Percentiles rank a stretch among this genome's conserved stretches.
Evolutionary conservation across 2,888 invertebrate genomes (phyloP).

Genomic region (Tipula vernalis): DNA sequence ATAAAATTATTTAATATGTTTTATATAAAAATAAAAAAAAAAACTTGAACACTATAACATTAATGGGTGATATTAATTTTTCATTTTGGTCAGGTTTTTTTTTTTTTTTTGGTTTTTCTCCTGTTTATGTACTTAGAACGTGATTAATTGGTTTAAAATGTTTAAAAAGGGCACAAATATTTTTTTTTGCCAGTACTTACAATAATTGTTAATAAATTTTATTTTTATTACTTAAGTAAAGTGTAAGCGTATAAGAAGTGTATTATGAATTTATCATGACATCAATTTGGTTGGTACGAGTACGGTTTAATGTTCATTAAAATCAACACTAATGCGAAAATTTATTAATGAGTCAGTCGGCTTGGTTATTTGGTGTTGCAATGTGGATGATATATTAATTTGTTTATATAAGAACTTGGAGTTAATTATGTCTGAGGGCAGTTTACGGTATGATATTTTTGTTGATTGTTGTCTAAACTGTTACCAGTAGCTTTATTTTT

Average conservation of each 20-base stretch:
- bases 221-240: neutral
- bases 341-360: neutral
- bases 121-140: too few relatives aligned
- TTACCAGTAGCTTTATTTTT: neutral
- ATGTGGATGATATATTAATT: neutral
- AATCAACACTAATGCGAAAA: neutral
- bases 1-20: neutral
- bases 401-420: neutral
- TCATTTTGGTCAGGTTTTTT: neutral
- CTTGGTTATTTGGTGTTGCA: neutral
- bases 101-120: neutral
- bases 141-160: neutral
- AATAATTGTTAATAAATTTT: neutral
- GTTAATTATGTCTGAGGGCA: neutral
- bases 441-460: neutral
- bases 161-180: neutral
- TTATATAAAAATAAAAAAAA: neutral
- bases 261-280: neutral
- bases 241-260: neutral
- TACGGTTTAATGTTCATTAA: neutral
- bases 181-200: neutral
- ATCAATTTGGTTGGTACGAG: neutral
- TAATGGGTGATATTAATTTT: neutral
- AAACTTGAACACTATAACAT: neutral
- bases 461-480: neutral